Base-by-base conservation (phyloP, 2,113 vertebrate genomes). In the Cynocephalus volans region DNA sequence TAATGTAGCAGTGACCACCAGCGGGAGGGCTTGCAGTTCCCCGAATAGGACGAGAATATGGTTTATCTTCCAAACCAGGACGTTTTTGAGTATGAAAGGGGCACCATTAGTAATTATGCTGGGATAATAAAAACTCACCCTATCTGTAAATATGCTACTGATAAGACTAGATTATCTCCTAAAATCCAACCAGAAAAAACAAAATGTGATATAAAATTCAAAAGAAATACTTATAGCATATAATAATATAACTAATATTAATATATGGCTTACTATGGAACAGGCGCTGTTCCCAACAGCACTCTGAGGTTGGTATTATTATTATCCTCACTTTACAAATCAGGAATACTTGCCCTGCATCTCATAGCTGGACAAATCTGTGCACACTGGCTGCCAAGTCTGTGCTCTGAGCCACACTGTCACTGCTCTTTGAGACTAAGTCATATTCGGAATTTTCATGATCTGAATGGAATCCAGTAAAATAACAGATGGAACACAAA, bases 311-410 rank as follows among this genome's bases (percentile, higher is more conserved):
- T 14, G 28, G 41, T 11, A 31, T 26, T 24, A 23, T 48, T 23
- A 79, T 64, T 41, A 67, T 79, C 28, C 17, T 62, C 65, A 31
- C 26, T 54, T 65, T 8, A 28, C 8, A 14, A 54, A 33, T 13
- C 41, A 93, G 31, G 36, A 90, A 50, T 31, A 36, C 18, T 45
- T 56, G 65, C 33, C 24, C 33, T 23, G 14, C 1, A 26, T 26
- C 79, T 5, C 58, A 45, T 52, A 50, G 45, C 41, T 13, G 26
- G 50, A 65, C 12, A 54, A 31, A 60, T 0, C 69, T 23, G 1
- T 8, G 0, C 15, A 41, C 3, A 3, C 15, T 0, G 33, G 41
- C 72, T 14, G 11, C 56, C 0, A 8, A 7, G 1, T 41, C 73
- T 52, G n/a, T 18, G 23, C 5, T 48, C 58, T 1, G 31, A 84